These are phyloP conservation scores for Gopherus flavomarginatus DNA, from an alignment of 2,113 vertebrate species.

Conservation along the genomic window DNA sequence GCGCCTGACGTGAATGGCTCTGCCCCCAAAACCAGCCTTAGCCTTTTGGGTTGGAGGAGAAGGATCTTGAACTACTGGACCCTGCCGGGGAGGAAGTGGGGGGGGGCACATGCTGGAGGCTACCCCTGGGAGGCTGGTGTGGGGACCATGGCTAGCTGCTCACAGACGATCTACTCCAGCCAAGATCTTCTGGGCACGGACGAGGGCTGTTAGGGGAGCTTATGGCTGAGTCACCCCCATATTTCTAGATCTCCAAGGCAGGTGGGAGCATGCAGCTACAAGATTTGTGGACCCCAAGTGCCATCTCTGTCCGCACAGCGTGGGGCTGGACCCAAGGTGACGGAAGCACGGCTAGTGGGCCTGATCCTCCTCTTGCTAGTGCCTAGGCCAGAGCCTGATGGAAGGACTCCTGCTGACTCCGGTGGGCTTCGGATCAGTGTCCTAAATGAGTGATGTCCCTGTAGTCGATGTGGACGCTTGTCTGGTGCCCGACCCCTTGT, in stretches of 20 bases:
- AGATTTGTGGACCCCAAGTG: neutral
- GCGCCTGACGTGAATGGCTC: fast-evolving
- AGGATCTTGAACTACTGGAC: neutral
- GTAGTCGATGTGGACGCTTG: neutral
- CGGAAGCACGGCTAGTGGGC: neutral
- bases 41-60: fast-evolving
- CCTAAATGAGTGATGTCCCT: neutral
- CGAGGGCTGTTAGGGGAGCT: neutral
- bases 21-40: neutral
- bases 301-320: neutral
- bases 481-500: neutral
- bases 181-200: neutral
- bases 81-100: neutral
- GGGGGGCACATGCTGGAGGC: no score
- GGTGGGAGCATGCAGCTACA: neutral
- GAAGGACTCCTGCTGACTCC: neutral
- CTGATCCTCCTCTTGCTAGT: neutral
- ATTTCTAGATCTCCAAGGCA: neutral
- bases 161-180: neutral
- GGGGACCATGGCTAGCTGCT: neutral
- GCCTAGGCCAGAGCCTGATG: neutral
- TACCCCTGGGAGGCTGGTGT: neutral
- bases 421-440: neutral
- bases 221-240: neutral
- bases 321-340: neutral